Percentiles rank a stretch among this genome's conserved stretches.
phyloP scores from a whole-genome alignment of 2,888 invertebrate species.

The Scrobipalpa atriplicella region DNA sequence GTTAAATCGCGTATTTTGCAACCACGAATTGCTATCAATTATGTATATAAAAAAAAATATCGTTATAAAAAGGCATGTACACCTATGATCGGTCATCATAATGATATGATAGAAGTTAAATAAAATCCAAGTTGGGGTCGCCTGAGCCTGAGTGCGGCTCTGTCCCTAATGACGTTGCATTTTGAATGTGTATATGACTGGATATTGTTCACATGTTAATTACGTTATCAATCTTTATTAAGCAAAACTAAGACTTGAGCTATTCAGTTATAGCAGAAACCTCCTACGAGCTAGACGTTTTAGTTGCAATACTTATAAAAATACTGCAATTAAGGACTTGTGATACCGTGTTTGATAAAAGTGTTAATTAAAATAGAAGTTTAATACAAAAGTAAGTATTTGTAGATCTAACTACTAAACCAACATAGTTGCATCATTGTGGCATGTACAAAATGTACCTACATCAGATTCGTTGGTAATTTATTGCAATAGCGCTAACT shows the following conservation, averaged over 20 bases:
- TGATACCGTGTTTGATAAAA: slow-evolving; percentile 1
- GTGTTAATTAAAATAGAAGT: background rate
- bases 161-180: background rate
- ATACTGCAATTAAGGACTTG: background rate
- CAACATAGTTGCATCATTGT: no score
- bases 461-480: no score
- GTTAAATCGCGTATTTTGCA: no score
- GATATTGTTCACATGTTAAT: background rate
- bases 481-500: no score
- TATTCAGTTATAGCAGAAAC: background rate
- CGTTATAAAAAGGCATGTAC: no score
- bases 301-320: background rate
- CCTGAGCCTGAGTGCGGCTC: background rate
- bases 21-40: no score
- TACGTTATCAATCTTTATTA: slow-evolving; percentile 13
- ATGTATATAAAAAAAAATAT: no score
- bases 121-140: no score
- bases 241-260: slow-evolving; percentile 1
- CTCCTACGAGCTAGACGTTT: background rate
- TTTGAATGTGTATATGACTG: background rate
- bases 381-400: background rate
- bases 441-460: no score
- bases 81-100: no score
- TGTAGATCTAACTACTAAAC: background rate
- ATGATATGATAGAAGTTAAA: no score